Evolutionary conservation across 2,113 vertebrate genomes (phyloP).

Genomic region (Phaetusa simplex): DNA sequence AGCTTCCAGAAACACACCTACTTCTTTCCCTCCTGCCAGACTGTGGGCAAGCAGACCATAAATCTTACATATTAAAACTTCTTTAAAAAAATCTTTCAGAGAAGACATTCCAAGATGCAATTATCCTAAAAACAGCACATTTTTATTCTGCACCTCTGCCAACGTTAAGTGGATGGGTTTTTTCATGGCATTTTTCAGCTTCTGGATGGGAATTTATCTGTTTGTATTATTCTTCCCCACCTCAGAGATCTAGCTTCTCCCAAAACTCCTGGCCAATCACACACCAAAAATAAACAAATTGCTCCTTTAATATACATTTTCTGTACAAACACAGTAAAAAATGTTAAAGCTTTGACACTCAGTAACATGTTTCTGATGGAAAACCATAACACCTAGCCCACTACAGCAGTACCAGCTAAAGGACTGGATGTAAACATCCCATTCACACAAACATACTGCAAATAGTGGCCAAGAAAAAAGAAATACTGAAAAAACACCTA

Average conservation of each 20-base stretch:
- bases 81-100: background rate
- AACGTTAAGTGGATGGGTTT: rapidly evolving
- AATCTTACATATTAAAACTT: background rate
- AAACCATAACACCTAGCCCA: background rate
- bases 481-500: background rate
- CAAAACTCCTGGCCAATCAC: background rate
- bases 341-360: background rate
- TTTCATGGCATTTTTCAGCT: background rate
- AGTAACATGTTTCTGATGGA: background rate
- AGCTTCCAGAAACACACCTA: background rate
- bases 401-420: background rate
- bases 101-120: background rate
- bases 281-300: background rate
- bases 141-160: background rate
- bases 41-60: background rate
- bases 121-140: background rate
- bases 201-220: background rate
- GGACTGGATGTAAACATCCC: background rate
- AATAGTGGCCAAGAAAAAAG: background rate
- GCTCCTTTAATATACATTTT: background rate
- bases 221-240: background rate
- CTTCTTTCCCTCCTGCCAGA: background rate
- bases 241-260: background rate
- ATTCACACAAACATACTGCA: rapidly evolving
- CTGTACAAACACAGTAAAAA: background rate